Conservation (phyloP, 53 echinoderm and acorn worm species). For the Holothuria leucospilota region DNA sequence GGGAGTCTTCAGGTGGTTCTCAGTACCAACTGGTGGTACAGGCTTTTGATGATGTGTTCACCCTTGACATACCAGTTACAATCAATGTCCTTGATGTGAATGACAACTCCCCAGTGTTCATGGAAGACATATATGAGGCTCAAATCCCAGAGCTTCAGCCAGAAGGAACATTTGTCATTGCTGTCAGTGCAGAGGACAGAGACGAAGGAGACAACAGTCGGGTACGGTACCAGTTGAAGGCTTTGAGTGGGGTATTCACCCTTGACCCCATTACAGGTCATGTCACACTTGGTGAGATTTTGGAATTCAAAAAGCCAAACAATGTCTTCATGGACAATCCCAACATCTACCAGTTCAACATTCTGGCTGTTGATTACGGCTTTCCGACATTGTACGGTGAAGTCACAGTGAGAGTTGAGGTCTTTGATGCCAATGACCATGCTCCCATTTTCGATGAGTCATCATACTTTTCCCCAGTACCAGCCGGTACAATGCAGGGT, state of each 20-base stretch:
- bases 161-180: slow-evolving; percentile 59
- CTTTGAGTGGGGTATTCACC: slow-evolving; percentile 66
- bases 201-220: slow-evolving; percentile 78
- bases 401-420: slow-evolving; percentile 64
- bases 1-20: slow-evolving; percentile 51
- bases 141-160: slow-evolving; percentile 70
- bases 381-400: slow-evolving; percentile 79
- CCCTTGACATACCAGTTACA: slow-evolving; percentile 74
- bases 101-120: slow-evolving; percentile 85
- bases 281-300: slow-evolving; percentile 50
- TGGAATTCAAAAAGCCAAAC: slow-evolving; percentile 66
- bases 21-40: slow-evolving; percentile 57
- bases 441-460: slow-evolving; percentile 76
- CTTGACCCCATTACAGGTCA: slow-evolving; percentile 64
- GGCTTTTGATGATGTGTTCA: slow-evolving; percentile 63
- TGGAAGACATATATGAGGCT: slow-evolving; percentile 35
- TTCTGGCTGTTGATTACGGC: slow-evolving; percentile 83
- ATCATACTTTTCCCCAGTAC: slow-evolving; percentile 80
- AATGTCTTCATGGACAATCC: slow-evolving; percentile 65
- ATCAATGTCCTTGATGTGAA: slow-evolving; percentile 83
- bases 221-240: slow-evolving; percentile 78
- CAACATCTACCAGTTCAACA: slow-evolving; percentile 75
- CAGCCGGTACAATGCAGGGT: slow-evolving; percentile 40
- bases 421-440: slow-evolving; percentile 86
- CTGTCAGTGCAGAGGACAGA: slow-evolving; percentile 74